These are phyloP conservation scores for Mesorhabditis belari DNA, from an alignment of 2,888 invertebrate species.

Conservation along the genomic window DNA sequence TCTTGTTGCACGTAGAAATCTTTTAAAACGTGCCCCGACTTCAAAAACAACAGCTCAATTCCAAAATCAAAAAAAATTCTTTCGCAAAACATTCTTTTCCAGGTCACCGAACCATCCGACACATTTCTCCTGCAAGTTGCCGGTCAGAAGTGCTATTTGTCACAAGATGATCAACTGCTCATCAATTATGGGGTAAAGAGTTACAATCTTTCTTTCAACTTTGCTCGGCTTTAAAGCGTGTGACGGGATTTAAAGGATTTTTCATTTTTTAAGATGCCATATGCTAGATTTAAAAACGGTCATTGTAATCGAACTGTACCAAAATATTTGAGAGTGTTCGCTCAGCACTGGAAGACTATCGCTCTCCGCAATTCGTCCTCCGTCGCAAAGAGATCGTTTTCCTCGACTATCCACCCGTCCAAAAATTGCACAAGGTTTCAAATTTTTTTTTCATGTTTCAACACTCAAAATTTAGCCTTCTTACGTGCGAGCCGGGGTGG, in stretches of 20 bases:
- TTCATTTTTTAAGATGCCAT: too few relatives aligned
- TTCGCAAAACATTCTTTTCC: slow-evolving; percentile 2
- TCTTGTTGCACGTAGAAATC: too few relatives aligned
- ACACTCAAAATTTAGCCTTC: slow-evolving; percentile 23
- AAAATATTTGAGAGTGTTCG: slow-evolving; percentile 40
- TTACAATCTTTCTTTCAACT: not conserved
- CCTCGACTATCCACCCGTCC: slow-evolving; percentile 19
- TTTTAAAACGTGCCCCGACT: too few relatives aligned
- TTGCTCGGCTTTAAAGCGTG: too few relatives aligned
- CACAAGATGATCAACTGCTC: slow-evolving; percentile 20
- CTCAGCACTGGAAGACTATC: slow-evolving; percentile 42
- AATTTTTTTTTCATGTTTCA: slow-evolving; percentile 2
- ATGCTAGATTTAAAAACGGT: not conserved
- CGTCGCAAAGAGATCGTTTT: slow-evolving; percentile 31
- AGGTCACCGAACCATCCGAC: slow-evolving; percentile 22
- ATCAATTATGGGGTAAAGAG: slow-evolving; percentile 24
- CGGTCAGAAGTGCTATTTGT: slow-evolving; percentile 38
- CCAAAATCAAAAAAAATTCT: not conserved
- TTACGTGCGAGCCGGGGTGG: slow-evolving; percentile 31
- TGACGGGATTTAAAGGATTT: too few relatives aligned
- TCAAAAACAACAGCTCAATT: slow-evolving; percentile 6
- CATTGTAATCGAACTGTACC: not conserved
- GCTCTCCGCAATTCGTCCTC: slow-evolving; percentile 37
- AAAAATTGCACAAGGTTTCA: slow-evolving; percentile 27
- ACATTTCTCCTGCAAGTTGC: slow-evolving; percentile 46